Conservation (phyloP, 1,140 invertebrate genomes). For the Venturia canescens region DNA sequence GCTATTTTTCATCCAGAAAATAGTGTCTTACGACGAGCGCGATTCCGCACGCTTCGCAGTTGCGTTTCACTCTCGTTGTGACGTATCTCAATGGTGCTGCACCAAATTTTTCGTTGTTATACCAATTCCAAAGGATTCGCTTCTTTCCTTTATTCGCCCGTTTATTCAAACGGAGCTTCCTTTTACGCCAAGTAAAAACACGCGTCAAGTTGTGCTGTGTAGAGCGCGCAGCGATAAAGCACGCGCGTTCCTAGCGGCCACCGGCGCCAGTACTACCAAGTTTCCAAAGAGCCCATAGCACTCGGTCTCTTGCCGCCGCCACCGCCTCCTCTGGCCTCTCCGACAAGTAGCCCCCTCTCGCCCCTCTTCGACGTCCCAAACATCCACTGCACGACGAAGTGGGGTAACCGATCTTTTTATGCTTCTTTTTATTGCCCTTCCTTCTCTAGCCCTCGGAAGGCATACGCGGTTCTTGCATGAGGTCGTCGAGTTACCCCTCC, state of each 20-base stretch:
- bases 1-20: background rate
- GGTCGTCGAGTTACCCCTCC: conserved; percentile 5
- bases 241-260: conserved; percentile 47
- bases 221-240: conserved; percentile 24
- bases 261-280: conserved; percentile 54
- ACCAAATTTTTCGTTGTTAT: no score
- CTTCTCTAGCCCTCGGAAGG: background rate
- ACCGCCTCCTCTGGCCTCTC: conserved; percentile 30
- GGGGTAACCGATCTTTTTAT: conserved; percentile 28
- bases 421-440: background rate
- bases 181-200: background rate
- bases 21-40: background rate
- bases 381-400: conserved; percentile 15
- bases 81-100: background rate
- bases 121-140: background rate
- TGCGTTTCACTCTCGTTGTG: background rate
- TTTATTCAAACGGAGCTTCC: background rate
- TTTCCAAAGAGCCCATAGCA: conserved; percentile 51
- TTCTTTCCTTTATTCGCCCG: background rate
- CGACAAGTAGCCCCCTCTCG: conserved; percentile 45
- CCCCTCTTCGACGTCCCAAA: background rate
- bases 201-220: background rate
- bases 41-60: background rate
- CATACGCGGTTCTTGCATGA: conserved; percentile 4
- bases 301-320: conserved; percentile 42